phyloP scores from a whole-genome alignment of 2,113 vertebrate genomes.

The Serinus canaria region DNA sequence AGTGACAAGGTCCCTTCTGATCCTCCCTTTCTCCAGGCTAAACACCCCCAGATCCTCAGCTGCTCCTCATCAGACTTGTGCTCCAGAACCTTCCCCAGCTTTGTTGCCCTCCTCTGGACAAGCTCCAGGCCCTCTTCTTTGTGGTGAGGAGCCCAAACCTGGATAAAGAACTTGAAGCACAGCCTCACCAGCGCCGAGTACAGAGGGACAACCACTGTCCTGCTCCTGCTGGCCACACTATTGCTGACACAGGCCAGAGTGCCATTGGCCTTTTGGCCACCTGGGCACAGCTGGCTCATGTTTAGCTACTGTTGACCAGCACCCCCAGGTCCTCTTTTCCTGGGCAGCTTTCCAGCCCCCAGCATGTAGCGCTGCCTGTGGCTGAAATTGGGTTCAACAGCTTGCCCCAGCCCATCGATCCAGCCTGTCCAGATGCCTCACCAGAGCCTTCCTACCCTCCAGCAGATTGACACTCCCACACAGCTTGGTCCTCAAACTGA shows the following conservation, averaged over 20 bases:
- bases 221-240: not conserved
- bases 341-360: not conserved
- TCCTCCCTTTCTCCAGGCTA: not conserved
- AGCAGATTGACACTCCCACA: fast-evolving
- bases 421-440: not conserved
- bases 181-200: not conserved
- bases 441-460: not conserved
- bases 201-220: fast-evolving
- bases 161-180: not conserved
- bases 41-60: not conserved
- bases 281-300: not conserved
- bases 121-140: fast-evolving
- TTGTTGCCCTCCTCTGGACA: not conserved
- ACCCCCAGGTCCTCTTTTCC: not conserved
- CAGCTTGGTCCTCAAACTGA: not conserved
- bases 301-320: not conserved
- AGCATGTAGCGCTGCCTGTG: not conserved
- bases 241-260: not conserved
- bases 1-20: fast-evolving
- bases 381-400: not conserved
- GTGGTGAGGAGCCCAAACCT: not conserved
- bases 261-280: not conserved
- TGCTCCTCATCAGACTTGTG: not conserved
- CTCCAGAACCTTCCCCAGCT: not conserved
- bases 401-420: not conserved